Percentiles rank a stretch among this genome's conserved stretches.
phyloP scores from a whole-genome alignment of 1,140 invertebrate genomes.

The Calosoma granatense region DNA sequence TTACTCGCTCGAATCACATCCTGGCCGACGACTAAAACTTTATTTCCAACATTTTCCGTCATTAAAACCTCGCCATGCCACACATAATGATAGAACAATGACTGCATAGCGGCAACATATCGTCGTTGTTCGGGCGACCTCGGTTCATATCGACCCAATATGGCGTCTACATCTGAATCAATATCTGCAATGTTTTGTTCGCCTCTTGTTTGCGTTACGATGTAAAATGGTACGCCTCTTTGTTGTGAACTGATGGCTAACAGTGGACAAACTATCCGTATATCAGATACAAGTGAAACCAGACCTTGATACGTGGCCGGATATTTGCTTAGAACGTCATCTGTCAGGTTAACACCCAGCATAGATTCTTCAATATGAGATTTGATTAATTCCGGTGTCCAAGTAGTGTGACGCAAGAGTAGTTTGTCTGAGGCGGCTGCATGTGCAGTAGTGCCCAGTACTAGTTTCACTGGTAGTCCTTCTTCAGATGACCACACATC shows the following conservation, averaged over 20 bases:
- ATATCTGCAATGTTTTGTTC: slow-evolving; percentile 46
- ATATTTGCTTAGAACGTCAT: slow-evolving; percentile 50
- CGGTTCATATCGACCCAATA: slow-evolving; percentile 62
- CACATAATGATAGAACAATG: slow-evolving; percentile 71
- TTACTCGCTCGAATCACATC: slow-evolving; percentile 49
- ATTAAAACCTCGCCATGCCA: slow-evolving; percentile 55
- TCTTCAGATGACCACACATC: slow-evolving; percentile 43
- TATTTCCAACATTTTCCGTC: slow-evolving; percentile 36
- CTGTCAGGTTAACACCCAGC: slow-evolving; percentile 48
- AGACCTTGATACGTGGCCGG: slow-evolving; percentile 55
- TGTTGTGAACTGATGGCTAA: slow-evolving; percentile 47
- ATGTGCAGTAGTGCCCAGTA: slow-evolving; percentile 64
- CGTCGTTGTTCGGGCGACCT: slow-evolving; percentile 57
- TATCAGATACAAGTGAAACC: slow-evolving; percentile 62
- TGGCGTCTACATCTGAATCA: slow-evolving; percentile 62
- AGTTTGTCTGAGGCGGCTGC: slow-evolving; percentile 48
- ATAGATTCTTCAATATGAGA: slow-evolving; percentile 51
- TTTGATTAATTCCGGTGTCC: slow-evolving; percentile 49
- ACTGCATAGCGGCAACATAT: slow-evolving; percentile 67
- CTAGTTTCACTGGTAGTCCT: slow-evolving; percentile 42
- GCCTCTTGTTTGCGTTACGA: slow-evolving; percentile 51
- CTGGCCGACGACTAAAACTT: slow-evolving; percentile 55
- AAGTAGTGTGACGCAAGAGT: slow-evolving; percentile 44
- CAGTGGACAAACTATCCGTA: slow-evolving; percentile 68
- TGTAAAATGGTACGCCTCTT: slow-evolving; percentile 56